These are phyloP conservation scores for Euwallacea fornicatus DNA, from an alignment of 1,140 invertebrate species.

Conservation along the genomic window DNA sequence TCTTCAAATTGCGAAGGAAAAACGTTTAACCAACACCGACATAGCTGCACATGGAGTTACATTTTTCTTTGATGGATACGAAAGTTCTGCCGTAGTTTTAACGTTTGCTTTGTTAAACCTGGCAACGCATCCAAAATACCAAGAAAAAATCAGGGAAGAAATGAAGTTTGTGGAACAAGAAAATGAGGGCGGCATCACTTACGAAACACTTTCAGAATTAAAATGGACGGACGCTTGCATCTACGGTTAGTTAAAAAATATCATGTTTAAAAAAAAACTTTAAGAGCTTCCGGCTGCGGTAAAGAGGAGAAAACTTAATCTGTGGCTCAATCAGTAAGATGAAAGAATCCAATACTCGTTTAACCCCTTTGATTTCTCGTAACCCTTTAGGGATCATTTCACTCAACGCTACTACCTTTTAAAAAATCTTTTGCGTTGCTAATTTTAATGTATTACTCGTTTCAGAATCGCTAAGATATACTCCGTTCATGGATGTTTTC, in stretches of 20 bases:
- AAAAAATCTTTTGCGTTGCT: neutral
- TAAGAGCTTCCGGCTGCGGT: too few relatives aligned
- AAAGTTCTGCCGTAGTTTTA: constrained; percentile 23
- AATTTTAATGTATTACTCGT: neutral
- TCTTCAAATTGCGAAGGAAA: constrained; percentile 14
- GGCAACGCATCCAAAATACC: constrained; percentile 21
- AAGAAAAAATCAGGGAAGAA: constrained; percentile 30
- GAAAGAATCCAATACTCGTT: too few relatives aligned
- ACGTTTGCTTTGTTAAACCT: constrained; percentile 22
- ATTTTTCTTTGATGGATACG: constrained; percentile 35
- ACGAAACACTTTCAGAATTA: constrained; percentile 28
- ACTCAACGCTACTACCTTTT: too few relatives aligned
- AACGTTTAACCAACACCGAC: constrained; percentile 7
- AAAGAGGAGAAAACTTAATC: too few relatives aligned
- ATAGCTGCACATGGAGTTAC: constrained; percentile 14
- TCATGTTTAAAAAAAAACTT: too few relatives aligned
- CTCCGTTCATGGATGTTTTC: constrained; percentile 8
- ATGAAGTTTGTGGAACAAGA: constrained; percentile 17
- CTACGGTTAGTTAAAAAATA: constrained; percentile 14
- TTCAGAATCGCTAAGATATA: constrained; percentile 16
- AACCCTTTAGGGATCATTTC: too few relatives aligned
- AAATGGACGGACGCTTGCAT: constrained; percentile 25
- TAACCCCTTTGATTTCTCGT: too few relatives aligned
- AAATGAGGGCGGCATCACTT: constrained; percentile 24
- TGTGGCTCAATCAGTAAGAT: too few relatives aligned